phyloP scores from a whole-genome alignment of 2,113 vertebrate genomes.

The Recurvirostra avosetta region DNA sequence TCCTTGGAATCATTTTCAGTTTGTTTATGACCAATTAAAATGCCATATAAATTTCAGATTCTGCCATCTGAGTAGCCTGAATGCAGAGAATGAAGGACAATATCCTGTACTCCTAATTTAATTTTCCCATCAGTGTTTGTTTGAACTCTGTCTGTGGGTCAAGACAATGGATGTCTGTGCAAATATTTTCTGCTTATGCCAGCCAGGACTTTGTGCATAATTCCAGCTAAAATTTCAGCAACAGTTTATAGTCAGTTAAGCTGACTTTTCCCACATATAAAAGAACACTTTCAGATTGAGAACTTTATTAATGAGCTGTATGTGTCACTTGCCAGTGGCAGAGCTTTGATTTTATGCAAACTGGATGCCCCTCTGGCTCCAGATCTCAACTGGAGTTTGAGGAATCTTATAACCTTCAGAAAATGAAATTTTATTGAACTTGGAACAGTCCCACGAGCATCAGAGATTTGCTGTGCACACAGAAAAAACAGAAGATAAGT shows the following conservation, averaged over 20 bases:
- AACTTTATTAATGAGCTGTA: background rate
- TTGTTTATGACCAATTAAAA: slow-evolving; percentile 46
- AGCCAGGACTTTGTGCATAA: background rate
- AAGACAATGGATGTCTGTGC: slow-evolving; percentile 26
- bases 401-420: slow-evolving; percentile 39
- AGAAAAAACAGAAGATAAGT: slow-evolving; percentile 30
- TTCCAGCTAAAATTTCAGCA: slow-evolving; percentile 10
- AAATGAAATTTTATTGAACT: slow-evolving; percentile 52
- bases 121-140: slow-evolving; percentile 54
- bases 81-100: slow-evolving; percentile 63
- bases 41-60: slow-evolving; percentile 46
- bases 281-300: background rate
- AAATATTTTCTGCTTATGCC: background rate
- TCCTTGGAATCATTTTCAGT: background rate
- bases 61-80: slow-evolving; percentile 47
- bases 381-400: slow-evolving; percentile 2
- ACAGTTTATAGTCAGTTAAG: background rate
- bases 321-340: background rate
- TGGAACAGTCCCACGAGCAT: background rate
- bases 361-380: background rate
- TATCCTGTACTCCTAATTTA: slow-evolving; percentile 61
- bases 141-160: slow-evolving; percentile 56
- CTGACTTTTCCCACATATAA: background rate
- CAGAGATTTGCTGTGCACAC: background rate
- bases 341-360: background rate